phyloP scores from a whole-genome alignment of 2,113 vertebrate species.

The Dicerorhinus sumatrensis region DNA sequence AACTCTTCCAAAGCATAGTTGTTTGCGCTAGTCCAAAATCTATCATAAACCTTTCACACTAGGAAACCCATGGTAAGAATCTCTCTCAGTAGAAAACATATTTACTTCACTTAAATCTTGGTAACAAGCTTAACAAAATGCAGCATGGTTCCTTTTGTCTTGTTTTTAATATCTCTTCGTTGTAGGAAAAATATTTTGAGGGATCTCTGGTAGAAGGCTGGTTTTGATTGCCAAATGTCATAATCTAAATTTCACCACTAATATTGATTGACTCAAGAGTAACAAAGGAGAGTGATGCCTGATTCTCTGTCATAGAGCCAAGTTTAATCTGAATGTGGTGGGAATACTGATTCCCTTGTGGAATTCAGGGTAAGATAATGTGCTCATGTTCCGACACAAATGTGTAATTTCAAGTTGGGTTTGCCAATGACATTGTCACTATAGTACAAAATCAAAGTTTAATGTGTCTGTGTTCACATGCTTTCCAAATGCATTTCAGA shows the following conservation, averaged over 20 bases:
- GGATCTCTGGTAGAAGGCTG: not conserved
- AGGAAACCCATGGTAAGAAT: not conserved
- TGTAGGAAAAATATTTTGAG: conserved; percentile 33
- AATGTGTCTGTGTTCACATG: conserved; percentile 26
- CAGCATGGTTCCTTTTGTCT: not conserved
- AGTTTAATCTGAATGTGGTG: not conserved
- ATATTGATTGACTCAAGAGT: not conserved
- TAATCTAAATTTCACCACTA: conserved; percentile 16
- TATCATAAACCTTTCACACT: conserved; percentile 9
- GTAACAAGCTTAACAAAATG: conserved; percentile 46
- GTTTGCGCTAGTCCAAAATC: conserved; percentile 39
- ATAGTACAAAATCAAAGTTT: conserved; percentile 55
- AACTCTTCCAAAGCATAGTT: not conserved
- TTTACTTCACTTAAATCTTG: conserved; percentile 38
- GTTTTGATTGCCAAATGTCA: not conserved
- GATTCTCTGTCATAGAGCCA: not conserved
- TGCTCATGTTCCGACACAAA: not conserved
- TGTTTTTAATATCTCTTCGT: conserved; percentile 43
- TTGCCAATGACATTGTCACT: conserved; percentile 17
- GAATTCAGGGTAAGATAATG: not conserved
- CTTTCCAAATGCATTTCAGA: conserved; percentile 63
- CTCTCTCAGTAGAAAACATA: not conserved
- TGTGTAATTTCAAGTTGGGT: not conserved
- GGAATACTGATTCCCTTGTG: conserved; percentile 14
- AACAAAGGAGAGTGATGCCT: not conserved